A percentile compares a stretch with the other conserved stretches of the same genome.
These are phyloP conservation scores for Dryocosmus kuriphilus DNA, from an alignment of 2,888 invertebrate species.

Conservation along the genomic window DNA sequence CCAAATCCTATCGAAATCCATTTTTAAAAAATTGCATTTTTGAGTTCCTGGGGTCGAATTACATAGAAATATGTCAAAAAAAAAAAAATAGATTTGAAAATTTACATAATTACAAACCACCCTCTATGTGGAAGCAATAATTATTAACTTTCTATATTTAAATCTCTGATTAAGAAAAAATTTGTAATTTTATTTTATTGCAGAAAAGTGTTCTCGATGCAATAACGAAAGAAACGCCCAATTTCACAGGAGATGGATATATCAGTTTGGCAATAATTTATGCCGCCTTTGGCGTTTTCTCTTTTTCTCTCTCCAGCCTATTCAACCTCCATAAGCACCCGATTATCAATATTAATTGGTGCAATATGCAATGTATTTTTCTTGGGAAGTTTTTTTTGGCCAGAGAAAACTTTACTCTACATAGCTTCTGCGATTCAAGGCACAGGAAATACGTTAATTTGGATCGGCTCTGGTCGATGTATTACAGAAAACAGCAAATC, in stretches of 20 bases:
- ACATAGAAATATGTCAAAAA: too few relatives aligned
- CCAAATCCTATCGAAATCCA: too few relatives aligned
- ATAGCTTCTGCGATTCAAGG: constrained; percentile 91
- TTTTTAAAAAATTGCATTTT: too few relatives aligned
- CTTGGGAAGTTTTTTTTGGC: constrained; percentile 92
- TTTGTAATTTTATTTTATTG: constrained; percentile 65
- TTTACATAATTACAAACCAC: too few relatives aligned
- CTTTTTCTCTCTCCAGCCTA: constrained; percentile 97
- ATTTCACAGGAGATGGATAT: constrained; percentile 91
- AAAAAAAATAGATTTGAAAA: too few relatives aligned
- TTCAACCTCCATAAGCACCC: constrained; percentile 91
- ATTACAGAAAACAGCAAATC: constrained; percentile 93
- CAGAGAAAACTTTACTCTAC: constrained; percentile 91
- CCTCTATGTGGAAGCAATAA: too few relatives aligned
- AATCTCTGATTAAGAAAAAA: too few relatives aligned
- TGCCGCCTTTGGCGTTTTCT: constrained; percentile 91
- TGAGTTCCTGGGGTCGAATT: too few relatives aligned
- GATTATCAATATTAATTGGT: constrained; percentile 92
- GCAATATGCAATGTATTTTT: constrained; percentile 92
- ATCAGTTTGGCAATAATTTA: constrained; percentile 95
- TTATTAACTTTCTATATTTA: too few relatives aligned
- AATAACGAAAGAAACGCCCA: constrained; percentile 84
- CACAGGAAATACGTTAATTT: constrained; percentile 94
- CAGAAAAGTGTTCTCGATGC: constrained; percentile 95
- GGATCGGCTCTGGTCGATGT: constrained; percentile 97